These are phyloP conservation scores for Tridacna gigas DNA, from an alignment of 2,888 invertebrate genomes.

Conservation along the genomic window DNA sequence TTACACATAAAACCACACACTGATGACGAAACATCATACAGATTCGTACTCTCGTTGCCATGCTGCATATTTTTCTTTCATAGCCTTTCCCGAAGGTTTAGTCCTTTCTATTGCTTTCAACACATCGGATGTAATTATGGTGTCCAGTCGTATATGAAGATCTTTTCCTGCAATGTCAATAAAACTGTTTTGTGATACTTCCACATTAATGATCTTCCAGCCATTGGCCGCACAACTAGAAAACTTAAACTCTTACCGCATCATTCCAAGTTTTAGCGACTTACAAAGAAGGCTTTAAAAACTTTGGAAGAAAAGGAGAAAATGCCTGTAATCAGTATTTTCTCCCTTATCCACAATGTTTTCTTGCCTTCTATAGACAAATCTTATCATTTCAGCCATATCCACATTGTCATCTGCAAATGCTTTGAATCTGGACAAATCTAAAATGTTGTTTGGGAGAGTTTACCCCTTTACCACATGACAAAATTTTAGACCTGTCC, in stretches of 20 bases:
- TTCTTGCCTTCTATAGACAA: not conserved
- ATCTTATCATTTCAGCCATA: too few relatives aligned
- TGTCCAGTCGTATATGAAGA: constrained; percentile 82
- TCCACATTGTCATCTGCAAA: too few relatives aligned
- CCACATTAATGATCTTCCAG: too few relatives aligned
- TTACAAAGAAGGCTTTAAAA: not conserved
- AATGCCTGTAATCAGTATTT: not conserved
- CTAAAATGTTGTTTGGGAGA: too few relatives aligned
- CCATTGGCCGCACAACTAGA: too few relatives aligned
- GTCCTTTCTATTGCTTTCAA: constrained; percentile 82
- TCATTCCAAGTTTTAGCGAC: too few relatives aligned
- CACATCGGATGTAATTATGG: constrained; percentile 83
- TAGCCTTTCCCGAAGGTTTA: constrained; percentile 83
- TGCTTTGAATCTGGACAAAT: too few relatives aligned
- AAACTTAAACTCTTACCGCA: too few relatives aligned
- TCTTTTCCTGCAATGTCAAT: constrained; percentile 74
- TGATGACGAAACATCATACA: constrained; percentile 66
- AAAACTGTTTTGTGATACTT: too few relatives aligned
- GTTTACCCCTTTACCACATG: too few relatives aligned
- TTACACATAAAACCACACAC: constrained; percentile 41
- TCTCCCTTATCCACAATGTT: not conserved
- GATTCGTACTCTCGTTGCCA: constrained; percentile 85
- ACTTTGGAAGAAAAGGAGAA: not conserved
- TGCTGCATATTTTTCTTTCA: constrained; percentile 82
- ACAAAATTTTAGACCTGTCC: too few relatives aligned